phyloP scores from a whole-genome alignment of 2,888 invertebrate genomes.

The Enchytraeus crypticus region DNA sequence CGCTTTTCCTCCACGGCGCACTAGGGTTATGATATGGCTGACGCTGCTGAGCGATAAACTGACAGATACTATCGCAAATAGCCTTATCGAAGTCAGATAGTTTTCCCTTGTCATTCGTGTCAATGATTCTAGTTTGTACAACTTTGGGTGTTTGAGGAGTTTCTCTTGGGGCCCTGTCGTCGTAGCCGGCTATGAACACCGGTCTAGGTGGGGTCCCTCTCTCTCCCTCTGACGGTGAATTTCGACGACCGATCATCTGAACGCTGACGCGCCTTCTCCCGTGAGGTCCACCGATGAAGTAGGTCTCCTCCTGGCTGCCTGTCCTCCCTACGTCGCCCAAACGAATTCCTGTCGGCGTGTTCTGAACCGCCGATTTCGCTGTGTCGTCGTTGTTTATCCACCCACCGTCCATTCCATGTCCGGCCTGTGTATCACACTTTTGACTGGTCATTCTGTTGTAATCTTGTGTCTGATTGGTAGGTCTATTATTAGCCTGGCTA shows the following conservation, averaged over 20 bases:
- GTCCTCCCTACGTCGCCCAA: not conserved
- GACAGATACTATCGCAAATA: conserved; percentile 1
- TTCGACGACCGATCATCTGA: not conserved
- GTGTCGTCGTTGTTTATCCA: not conserved
- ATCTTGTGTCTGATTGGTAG: not conserved
- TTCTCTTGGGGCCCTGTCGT: not conserved
- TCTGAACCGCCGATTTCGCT: not conserved
- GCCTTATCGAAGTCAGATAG: not conserved
- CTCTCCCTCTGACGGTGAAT: not conserved
- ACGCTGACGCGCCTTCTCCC: not conserved
- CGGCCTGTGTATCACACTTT: not conserved
- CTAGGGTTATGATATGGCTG: not conserved
- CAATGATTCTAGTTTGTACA: not conserved
- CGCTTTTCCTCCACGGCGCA: not conserved
- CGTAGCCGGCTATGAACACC: not conserved
- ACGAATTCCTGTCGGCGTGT: not conserved
- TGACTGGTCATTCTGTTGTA: not conserved
- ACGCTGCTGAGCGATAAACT: conserved; percentile 1
- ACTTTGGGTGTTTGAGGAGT: not conserved
- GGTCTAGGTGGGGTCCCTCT: not conserved
- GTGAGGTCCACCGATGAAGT: not conserved
- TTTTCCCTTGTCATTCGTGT: not conserved
- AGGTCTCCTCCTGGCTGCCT: not conserved
- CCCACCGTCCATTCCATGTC: not conserved
- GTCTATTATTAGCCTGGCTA: not conserved